A percentile compares a stretch with the other conserved stretches of the same genome.
These are phyloP conservation scores for Hydrochoerus hydrochaeris DNA, from an alignment of 2,113 vertebrate genomes.

Conservation along the genomic window DNA sequence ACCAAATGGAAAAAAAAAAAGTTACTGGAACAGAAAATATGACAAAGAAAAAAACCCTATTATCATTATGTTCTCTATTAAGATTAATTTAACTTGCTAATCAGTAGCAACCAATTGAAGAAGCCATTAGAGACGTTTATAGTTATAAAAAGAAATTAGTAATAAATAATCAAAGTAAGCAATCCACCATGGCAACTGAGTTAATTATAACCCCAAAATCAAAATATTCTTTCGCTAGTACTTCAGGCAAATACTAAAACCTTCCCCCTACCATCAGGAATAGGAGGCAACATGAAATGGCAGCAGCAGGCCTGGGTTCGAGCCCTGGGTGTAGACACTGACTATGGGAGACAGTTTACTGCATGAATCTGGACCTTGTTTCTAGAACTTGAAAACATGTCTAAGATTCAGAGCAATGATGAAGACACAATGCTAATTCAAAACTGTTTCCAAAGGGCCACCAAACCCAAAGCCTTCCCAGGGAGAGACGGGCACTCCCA, in stretches of 20 bases:
- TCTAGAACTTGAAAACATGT: neutral
- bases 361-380: neutral
- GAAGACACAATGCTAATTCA: neutral
- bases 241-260: neutral
- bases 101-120: neutral
- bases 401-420: neutral
- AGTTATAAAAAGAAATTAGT: constrained; percentile 6
- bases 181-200: neutral
- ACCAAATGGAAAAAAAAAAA: neutral
- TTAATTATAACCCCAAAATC: neutral
- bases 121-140: neutral
- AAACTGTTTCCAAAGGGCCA: neutral
- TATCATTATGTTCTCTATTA: neutral
- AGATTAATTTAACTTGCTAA: constrained; percentile 40
- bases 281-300: neutral
- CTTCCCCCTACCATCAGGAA: neutral
- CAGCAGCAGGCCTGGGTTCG: neutral
- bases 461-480: neutral
- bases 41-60: neutral
- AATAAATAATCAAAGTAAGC: neutral
- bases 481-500: neutral
- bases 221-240: neutral
- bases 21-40: neutral
- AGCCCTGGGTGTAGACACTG: neutral
- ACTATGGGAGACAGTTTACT: rapidly evolving